Evolutionary conservation across 2,113 vertebrate genomes (phyloP).

Genomic region (Apteryx owenii): DNA sequence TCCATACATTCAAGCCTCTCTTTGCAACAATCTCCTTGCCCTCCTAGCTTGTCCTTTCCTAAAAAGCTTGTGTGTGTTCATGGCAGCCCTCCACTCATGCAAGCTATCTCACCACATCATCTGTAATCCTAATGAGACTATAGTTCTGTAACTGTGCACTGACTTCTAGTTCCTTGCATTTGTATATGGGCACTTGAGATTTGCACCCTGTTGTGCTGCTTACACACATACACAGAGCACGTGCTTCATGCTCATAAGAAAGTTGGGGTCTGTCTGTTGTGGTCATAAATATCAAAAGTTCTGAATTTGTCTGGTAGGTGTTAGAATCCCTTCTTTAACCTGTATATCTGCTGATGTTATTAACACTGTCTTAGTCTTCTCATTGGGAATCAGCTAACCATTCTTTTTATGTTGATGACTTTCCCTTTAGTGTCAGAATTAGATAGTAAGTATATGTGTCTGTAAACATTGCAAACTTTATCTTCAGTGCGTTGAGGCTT

Average conservation of each 20-base stretch:
- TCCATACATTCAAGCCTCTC: neutral
- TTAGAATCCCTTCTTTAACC: neutral
- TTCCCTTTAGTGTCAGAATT: neutral
- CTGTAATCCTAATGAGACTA: neutral
- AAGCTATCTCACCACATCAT: neutral
- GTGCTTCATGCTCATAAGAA: neutral
- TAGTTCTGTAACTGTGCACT: neutral
- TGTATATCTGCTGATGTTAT: neutral
- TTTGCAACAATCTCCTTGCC: neutral
- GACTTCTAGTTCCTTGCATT: neutral
- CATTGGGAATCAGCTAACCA: neutral
- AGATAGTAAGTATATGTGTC: neutral
- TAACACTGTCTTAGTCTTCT: neutral
- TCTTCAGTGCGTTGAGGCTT: neutral
- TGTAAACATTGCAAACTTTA: neutral
- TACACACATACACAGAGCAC: neutral
- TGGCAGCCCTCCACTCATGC: neutral
- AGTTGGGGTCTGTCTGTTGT: neutral
- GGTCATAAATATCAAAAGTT: neutral
- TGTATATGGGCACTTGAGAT: neutral
- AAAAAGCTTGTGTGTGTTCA: neutral
- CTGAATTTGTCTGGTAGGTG: neutral
- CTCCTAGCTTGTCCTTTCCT: neutral
- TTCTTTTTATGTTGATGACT: neutral
- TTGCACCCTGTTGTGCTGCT: neutral